Conservation (phyloP, 2,888 invertebrate genomes). For the Formica aserva region DNA sequence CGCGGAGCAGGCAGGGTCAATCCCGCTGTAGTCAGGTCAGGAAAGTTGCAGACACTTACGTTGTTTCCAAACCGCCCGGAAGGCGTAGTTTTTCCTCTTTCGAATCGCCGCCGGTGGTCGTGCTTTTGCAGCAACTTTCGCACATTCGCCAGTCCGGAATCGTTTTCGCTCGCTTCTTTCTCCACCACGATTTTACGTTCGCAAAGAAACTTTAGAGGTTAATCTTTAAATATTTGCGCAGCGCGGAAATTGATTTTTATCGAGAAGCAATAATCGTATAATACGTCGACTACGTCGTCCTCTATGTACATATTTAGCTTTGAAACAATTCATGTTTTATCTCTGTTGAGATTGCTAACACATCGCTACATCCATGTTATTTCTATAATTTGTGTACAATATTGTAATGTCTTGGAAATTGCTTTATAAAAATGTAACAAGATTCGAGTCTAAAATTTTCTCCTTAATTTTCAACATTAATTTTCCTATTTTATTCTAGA, state of each 20-base stretch:
- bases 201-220: constrained; percentile 18
- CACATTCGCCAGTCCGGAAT: constrained; percentile 12
- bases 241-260: constrained; percentile 21
- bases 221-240: constrained; percentile 15
- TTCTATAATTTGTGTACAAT: background rate
- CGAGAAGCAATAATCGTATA: background rate
- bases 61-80: constrained; percentile 33
- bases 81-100: constrained; percentile 23
- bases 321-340: constrained; percentile 2
- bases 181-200: constrained; percentile 16
- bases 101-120: constrained; percentile 17
- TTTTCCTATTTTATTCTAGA: background rate
- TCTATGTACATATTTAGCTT: background rate
- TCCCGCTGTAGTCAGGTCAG: constrained; percentile 45
- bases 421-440: background rate
- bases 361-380: background rate
- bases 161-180: constrained; percentile 13
- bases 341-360: background rate
- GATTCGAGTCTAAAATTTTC: background rate
- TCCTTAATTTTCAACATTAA: background rate
- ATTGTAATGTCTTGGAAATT: background rate
- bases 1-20: constrained; percentile 53
- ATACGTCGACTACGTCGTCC: background rate
- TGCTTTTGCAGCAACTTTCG: constrained; percentile 35
- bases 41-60: constrained; percentile 45